Evolutionary conservation across 2,113 vertebrate species (phyloP).

Genomic region (Ranitomeya variabilis): DNA sequence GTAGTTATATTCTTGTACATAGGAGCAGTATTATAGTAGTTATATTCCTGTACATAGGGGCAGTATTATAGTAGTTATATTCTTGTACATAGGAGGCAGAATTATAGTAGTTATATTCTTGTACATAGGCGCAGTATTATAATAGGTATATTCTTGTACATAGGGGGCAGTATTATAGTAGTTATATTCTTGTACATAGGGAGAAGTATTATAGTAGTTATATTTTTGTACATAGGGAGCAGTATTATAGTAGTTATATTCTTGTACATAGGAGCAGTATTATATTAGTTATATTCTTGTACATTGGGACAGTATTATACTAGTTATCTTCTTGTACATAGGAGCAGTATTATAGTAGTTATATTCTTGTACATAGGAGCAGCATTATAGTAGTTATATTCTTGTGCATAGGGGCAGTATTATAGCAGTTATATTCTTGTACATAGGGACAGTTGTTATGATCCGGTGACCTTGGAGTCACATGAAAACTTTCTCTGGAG

Average conservation of each 20-base stretch:
- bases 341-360: background rate
- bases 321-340: conserved; percentile 5
- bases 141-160: conserved; percentile 12
- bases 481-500: too few species aligned
- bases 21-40: background rate
- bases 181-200: too few species aligned
- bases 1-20: conserved; percentile 2
- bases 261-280: conserved; percentile 4
- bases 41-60: background rate
- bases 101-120: background rate
- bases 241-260: background rate
- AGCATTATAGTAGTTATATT: conserved; percentile 7
- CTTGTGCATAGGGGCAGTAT: background rate
- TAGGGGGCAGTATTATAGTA: background rate
- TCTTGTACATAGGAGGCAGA: background rate
- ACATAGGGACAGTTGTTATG: too few species aligned
- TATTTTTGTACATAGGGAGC: too few species aligned
- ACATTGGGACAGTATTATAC: background rate
- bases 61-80: background rate
- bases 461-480: too few species aligned
- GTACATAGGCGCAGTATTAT: background rate
- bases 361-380: background rate
- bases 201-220: too few species aligned
- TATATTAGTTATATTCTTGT: conserved; percentile 1
- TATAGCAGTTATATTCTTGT: conserved; percentile 11